phyloP scores from a whole-genome alignment of 2,113 vertebrate species.

The Mellivora capensis region DNA sequence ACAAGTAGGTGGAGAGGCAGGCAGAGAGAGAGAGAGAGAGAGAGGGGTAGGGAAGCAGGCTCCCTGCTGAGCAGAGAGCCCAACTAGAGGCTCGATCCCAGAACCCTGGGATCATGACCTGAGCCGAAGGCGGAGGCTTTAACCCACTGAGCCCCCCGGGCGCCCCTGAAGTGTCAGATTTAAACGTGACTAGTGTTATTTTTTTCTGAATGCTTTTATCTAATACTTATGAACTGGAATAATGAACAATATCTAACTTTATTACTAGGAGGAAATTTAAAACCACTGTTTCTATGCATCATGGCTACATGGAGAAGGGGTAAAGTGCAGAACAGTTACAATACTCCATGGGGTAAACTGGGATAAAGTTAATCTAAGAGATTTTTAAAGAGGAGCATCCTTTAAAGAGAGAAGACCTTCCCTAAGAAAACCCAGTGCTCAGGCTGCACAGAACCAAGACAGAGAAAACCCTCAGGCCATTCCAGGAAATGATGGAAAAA shows the following conservation, averaged over 20 bases:
- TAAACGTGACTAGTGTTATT: background rate
- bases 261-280: background rate
- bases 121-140: too few relatives aligned
- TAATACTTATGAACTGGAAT: background rate
- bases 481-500: constrained; percentile 22
- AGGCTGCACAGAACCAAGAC: background rate
- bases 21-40: too few relatives aligned
- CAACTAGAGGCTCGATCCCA: too few relatives aligned
- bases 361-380: background rate
- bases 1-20: too few relatives aligned
- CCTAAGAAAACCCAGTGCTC: background rate
- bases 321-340: background rate
- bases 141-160: too few relatives aligned
- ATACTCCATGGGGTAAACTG: background rate
- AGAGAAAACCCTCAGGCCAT: background rate
- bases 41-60: too few relatives aligned
- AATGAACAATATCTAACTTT: background rate
- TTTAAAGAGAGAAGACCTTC: background rate
- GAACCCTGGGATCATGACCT: too few relatives aligned
- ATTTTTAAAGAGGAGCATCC: background rate
- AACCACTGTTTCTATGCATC: fast-evolving
- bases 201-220: background rate
- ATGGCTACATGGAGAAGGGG: background rate
- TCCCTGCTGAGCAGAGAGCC: too few relatives aligned
- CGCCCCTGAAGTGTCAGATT: background rate